Base-by-base conservation (phyloP, 2,113 vertebrate genomes). In the Bos javanicus region DNA sequence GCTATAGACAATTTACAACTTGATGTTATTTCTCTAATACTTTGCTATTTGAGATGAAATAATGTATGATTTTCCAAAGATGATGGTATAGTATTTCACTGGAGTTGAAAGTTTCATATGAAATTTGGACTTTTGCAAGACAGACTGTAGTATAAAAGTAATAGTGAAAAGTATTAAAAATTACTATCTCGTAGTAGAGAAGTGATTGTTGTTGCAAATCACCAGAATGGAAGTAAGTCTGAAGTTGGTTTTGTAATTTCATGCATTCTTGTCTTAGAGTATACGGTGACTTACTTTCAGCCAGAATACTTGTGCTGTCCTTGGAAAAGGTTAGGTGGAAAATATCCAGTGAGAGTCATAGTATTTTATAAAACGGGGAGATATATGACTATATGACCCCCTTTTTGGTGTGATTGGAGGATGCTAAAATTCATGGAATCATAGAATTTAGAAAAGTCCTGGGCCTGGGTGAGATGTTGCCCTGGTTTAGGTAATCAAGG, bases 151-250 rank as follows among this genome's bases (percentile, higher is more conserved):
- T 85, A 60, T 85, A 76, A 94, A 94, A 92, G 28, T 64, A 83
- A 84, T 26, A 92, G 56, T 92, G 89, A 96, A 59, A 96, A 26
- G 4, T 33, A 46, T 91, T 87, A 46, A 64, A 95, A 90, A 87
- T 92, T 95, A 94, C 39, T 67, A 2, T 95, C 14, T 92, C 56
- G n/a, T 91, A 4, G 90, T 87, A 96, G n/a, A 96, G 30, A 87
- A 90, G 90, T 95, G 78, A 80, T 81, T 11, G 16, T 90, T 86
- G 30, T 82, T 91, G 8, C 54, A 95, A 88, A 88, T 97, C 39
- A 96, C 71, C n/a, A 95, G n/a, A 64, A 91, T 85, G 59, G 81
- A 96, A 94, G 74, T 94, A 94, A 97, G 71, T 71, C 43, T 62
- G 87, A 96, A 95, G 46, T 88, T 84, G 60, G 81, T 74, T 83